phyloP scores from a whole-genome alignment of 2,113 vertebrate species.

The Maccullochella peelii region DNA sequence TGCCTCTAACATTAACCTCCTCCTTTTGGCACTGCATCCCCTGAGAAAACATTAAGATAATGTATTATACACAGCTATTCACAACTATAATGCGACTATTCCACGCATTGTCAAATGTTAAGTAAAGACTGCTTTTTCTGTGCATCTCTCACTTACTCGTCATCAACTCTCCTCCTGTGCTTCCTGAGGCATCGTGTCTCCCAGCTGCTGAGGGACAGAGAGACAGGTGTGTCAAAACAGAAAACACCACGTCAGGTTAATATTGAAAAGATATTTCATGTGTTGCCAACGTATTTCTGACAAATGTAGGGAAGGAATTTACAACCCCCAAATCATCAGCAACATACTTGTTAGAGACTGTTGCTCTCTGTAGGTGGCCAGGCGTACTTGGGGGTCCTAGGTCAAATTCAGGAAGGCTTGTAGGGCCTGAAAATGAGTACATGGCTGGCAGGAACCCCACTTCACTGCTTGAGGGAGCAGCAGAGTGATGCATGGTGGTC shows the following conservation, averaged over 20 bases:
- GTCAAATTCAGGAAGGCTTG: constrained; percentile 72
- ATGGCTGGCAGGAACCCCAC: constrained; percentile 75
- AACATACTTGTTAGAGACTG: constrained; percentile 71
- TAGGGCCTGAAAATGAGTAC: constrained; percentile 75
- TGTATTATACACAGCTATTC: not conserved
- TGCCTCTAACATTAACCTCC: constrained; percentile 74
- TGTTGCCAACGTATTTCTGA: not conserved
- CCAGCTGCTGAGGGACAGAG: constrained; percentile 75
- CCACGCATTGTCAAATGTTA: not conserved
- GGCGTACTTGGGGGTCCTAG: constrained; percentile 59
- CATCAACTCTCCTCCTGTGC: constrained; percentile 80
- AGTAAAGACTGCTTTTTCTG: not conserved
- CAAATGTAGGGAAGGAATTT: not conserved
- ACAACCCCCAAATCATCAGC: not conserved
- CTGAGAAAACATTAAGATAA: constrained; percentile 59
- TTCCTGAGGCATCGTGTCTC: constrained; percentile 83
- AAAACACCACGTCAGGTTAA: not conserved
- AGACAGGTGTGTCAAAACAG: constrained; percentile 16
- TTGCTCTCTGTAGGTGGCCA: constrained; percentile 56
- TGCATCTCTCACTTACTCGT: constrained; percentile 77
- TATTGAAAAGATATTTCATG: not conserved
- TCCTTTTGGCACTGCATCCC: constrained; percentile 82
- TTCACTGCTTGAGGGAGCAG: constrained; percentile 60
- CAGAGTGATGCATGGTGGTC: constrained; percentile 72
- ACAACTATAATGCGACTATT: no score